Evolutionary conservation across 2,797 vertebrate genomes (phyloP), one percentile per base, ranked within the genome.

Genomic region (Danio aesculapii): DNA sequence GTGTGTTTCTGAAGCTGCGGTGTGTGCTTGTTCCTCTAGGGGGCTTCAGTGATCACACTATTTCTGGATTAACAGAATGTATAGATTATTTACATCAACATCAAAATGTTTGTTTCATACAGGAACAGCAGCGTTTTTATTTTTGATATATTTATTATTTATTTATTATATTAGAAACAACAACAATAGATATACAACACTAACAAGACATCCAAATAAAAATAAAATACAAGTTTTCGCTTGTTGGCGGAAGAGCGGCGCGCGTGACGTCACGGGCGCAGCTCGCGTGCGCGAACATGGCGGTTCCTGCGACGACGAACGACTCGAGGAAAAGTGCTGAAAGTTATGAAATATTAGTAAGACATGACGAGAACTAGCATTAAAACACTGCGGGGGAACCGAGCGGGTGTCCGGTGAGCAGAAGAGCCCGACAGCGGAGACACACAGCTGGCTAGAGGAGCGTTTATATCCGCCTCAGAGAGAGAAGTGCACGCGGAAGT

Each of bases 211-310:
- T 30, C 3, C 30, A 30, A 1, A 30, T 30, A 1, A 30, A 30
- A 30, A 30, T 3, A 30, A 30, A 30, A 30, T 30, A 30, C 30
- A 30, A 30, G 30, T 30, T 30, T 30, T 30, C 47, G 19, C n/a
- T 21, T 75, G 84, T 90, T 84, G 89, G 90, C 91, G 90, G 82
- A 87, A 67, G 85, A 89, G 91, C 90, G 88, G 89, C 91, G 88
- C 87, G 74, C 86, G 41, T 88, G 83, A 95, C 94, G 94, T 92
- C 89, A 90, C 89, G 91, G 89, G 90, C 94, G 92, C 89, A 92
- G 93, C 92, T 94, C 92, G 92, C 93, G 89, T 93, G 90, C 91
- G 91, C 91, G 93, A 95, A 93, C 92, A 95, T 95, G 94, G 94
- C 94, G 92, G 92, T 91, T 85, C 59, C 75, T 81, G 86, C 88